Conservation (phyloP, 2,113 vertebrate genomes). For the Ceuthmochares aereus region DNA sequence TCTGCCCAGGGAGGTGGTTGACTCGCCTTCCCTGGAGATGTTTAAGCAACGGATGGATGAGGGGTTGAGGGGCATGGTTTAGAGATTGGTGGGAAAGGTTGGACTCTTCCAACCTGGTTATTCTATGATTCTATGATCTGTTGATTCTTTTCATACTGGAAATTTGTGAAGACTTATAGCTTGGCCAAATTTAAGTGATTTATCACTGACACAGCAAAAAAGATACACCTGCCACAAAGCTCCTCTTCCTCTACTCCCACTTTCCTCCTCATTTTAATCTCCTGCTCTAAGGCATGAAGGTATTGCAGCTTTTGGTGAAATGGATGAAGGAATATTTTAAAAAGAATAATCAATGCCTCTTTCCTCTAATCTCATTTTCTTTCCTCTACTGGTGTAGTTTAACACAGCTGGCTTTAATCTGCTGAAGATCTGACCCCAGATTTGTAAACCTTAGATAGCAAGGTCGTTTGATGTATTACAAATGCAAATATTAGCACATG, state of each 20-base stretch:
- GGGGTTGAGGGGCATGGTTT: too few relatives aligned
- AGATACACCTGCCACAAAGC: background rate
- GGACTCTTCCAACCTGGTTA: too few relatives aligned
- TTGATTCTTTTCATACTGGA: background rate
- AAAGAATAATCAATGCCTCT: background rate
- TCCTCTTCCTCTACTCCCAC: background rate
- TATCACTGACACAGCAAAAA: background rate
- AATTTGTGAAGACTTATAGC: background rate
- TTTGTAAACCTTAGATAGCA: constrained; percentile 2
- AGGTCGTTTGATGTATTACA: background rate
- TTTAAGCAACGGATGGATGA: too few relatives aligned
- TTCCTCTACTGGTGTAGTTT: background rate
- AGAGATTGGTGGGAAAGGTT: too few relatives aligned
- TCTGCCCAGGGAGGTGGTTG: too few relatives aligned
- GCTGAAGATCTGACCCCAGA: background rate
- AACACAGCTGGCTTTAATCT: background rate
- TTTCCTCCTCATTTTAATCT: background rate
- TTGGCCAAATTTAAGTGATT: background rate
- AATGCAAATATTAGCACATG: constrained; percentile 8
- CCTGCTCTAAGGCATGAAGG: background rate
- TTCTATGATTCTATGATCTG: too few relatives aligned
- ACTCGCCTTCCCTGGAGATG: too few relatives aligned
- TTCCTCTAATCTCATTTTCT: background rate
- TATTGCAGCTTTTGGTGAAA: background rate
- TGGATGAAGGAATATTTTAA: background rate